phyloP scores from a whole-genome alignment of 2,797 vertebrate genomes.

The Avahi laniger region DNA sequence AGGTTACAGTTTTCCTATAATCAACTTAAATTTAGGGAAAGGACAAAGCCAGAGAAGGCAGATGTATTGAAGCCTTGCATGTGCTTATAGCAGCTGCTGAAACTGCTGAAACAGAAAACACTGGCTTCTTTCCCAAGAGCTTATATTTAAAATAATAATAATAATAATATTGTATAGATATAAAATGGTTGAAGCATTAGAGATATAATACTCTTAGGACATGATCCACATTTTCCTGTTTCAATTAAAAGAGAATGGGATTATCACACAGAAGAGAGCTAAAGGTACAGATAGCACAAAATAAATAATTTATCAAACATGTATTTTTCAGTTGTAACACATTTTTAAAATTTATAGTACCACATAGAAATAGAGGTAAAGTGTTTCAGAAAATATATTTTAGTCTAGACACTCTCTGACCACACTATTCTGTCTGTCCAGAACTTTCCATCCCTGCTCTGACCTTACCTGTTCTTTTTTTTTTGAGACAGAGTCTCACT shows the following conservation, averaged over 20 bases:
- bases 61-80: background rate
- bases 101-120: conserved; percentile 31
- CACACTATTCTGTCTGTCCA: background rate
- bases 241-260: conserved; percentile 1
- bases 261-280: conserved; percentile 4
- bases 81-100: background rate
- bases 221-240: background rate
- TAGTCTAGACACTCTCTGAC: background rate
- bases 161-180: background rate
- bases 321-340: background rate
- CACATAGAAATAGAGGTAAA: background rate
- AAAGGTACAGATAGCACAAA: background rate
- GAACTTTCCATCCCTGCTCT: background rate
- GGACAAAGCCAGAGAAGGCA: conserved; percentile 25
- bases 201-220: conserved; percentile 14
- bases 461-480: background rate
- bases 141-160: conserved; percentile 40
- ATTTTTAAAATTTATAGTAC: background rate
- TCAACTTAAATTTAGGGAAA: conserved; percentile 61
- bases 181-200: background rate
- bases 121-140: conserved; percentile 25
- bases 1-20: conserved; percentile 56
- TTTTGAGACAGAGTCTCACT: no score
- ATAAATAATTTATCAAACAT: background rate
- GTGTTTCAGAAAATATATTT: background rate